Conservation (phyloP, 2,797 vertebrate species). For the Rhinella marina region DNA sequence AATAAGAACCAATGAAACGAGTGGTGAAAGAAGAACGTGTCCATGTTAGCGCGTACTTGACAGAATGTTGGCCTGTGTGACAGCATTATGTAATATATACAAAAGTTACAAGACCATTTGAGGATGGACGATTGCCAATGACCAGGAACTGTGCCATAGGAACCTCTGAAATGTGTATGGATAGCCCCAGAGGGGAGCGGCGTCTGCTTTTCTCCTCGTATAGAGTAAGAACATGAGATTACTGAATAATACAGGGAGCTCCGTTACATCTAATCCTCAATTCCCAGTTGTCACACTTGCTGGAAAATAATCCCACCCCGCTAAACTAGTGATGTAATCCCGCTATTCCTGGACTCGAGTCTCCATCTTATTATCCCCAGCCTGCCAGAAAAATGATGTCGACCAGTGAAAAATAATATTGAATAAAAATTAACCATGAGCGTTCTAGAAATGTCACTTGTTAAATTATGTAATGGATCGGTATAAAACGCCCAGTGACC, state of each 20-base stretch:
- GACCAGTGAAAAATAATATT: slow-evolving; percentile 34
- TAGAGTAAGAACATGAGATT: slow-evolving; percentile 18
- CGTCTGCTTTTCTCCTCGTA: not conserved
- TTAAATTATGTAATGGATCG: not conserved
- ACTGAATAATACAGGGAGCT: slow-evolving; percentile 22
- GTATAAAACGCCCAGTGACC: not conserved
- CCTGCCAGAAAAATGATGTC: slow-evolving; percentile 32
- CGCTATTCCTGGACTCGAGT: slow-evolving; percentile 20
- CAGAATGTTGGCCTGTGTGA: slow-evolving; percentile 5
- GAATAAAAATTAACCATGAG: slow-evolving; percentile 12
- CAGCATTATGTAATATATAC: slow-evolving; percentile 1
- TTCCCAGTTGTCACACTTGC: slow-evolving; percentile 24
- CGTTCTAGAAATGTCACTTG: not conserved
- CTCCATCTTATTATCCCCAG: not conserved
- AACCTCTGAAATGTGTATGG: not conserved
- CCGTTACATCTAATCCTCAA: not conserved
- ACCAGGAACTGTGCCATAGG: not conserved
- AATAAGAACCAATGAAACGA: not conserved
- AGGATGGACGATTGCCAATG: not conserved
- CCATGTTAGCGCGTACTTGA: not conserved
- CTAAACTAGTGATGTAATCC: slow-evolving; percentile 4
- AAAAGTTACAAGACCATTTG: slow-evolving; percentile 2
- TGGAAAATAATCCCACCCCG: slow-evolving; percentile 30
- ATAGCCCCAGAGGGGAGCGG: not conserved
- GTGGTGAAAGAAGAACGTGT: not conserved